phyloP scores from a whole-genome alignment of 2,797 vertebrate species.

The Anguilla marmorata region DNA sequence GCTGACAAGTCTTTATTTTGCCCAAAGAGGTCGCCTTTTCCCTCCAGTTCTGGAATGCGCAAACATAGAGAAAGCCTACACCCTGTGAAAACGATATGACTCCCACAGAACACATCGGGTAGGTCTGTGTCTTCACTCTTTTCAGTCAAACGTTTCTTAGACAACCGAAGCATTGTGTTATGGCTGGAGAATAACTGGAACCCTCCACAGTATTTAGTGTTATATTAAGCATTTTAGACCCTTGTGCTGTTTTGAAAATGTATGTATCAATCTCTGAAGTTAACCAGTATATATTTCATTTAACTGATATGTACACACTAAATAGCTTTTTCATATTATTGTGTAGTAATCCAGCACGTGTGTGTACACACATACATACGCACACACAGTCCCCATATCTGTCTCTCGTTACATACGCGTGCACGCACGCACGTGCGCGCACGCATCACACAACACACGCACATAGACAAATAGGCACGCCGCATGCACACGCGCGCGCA shows the following conservation, averaged over 20 bases:
- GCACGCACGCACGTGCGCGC: neutral
- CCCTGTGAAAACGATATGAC: neutral
- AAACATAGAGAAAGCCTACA: neutral
- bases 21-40: constrained; percentile 41
- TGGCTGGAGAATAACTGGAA: neutral
- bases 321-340: neutral
- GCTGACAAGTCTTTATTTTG: constrained; percentile 18
- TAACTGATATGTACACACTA: neutral
- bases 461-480: neutral
- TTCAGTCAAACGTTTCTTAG: neutral
- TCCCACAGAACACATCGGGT: neutral
- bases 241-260: neutral
- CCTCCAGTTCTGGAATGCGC: constrained; percentile 13
- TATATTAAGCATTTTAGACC: neutral
- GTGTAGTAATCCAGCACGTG: neutral
- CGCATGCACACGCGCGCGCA: neutral
- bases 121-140: neutral
- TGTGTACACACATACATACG: neutral
- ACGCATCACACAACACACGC: neutral
- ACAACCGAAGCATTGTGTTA: neutral
- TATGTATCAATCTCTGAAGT: neutral
- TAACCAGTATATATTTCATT: neutral
- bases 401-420: neutral
- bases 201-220: neutral
- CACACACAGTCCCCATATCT: neutral